phyloP scores from a whole-genome alignment of 2,113 vertebrate species.

The Corvus moneduloides region DNA sequence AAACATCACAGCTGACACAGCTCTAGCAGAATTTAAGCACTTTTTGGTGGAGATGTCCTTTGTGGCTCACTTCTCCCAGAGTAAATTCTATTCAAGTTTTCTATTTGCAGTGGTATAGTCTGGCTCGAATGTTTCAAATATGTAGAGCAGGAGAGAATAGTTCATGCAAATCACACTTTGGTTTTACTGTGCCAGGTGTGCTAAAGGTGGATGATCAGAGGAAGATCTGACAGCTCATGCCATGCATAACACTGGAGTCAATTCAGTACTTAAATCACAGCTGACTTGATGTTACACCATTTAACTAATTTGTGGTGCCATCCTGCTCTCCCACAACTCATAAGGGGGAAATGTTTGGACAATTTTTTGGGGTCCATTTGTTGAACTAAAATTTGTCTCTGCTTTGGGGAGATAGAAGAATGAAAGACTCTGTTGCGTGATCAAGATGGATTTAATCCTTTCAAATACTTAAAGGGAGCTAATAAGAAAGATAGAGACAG shows the following conservation, averaged over 20 bases:
- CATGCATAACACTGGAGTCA: background rate
- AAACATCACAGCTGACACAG: background rate
- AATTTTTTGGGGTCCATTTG: background rate
- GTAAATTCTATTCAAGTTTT: background rate
- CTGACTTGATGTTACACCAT: accelerated
- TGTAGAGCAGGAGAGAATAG: background rate
- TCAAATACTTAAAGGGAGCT: background rate
- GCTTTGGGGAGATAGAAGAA: background rate
- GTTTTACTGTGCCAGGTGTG: background rate
- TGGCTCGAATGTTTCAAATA: background rate
- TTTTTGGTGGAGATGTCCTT: background rate
- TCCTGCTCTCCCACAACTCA: background rate
- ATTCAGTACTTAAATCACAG: background rate
- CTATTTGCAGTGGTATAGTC: background rate
- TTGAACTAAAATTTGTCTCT: background rate
- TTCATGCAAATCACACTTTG: background rate
- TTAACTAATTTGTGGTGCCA: background rate
- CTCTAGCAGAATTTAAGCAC: background rate
- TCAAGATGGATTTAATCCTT: background rate
- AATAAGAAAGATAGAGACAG: background rate
- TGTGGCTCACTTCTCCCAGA: background rate
- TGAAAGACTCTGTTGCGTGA: background rate
- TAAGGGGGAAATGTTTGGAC: background rate
- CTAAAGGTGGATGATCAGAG: background rate
- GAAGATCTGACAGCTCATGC: background rate